Conservation (phyloP, 2,888 invertebrate species). For the Cephus nigrinus region DNA sequence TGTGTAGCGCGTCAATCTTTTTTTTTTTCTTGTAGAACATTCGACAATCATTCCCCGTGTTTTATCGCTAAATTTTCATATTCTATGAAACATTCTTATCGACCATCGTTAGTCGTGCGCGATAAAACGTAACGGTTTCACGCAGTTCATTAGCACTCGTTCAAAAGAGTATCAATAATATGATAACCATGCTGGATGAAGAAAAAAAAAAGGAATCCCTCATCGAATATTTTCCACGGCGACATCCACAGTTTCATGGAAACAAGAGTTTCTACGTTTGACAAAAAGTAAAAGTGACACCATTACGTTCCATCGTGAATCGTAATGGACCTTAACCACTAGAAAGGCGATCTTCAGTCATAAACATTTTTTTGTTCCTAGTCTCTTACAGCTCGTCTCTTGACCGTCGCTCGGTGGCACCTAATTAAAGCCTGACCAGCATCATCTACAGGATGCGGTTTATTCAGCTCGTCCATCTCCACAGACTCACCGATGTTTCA, state of each 20-base stretch:
- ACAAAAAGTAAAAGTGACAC: not conserved
- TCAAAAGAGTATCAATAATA: not conserved
- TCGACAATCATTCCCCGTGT: not conserved
- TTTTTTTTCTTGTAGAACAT: not conserved
- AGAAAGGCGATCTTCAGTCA: conserved; percentile 37
- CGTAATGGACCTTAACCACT: conserved; percentile 28
- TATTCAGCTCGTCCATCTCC: conserved; percentile 17
- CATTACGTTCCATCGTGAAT: not conserved
- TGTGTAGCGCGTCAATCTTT: not conserved
- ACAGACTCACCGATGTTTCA: conserved; percentile 52
- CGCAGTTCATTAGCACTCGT: not conserved
- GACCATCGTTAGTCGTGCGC: not conserved
- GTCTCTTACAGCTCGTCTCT: conserved; percentile 22
- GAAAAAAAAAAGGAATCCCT: not conserved
- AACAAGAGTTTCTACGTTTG: not conserved
- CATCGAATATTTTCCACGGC: not conserved
- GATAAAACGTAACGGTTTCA: not conserved
- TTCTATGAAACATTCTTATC: not conserved
- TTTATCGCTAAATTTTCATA: not conserved
- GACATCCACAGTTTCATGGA: not conserved
- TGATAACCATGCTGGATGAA: not conserved
- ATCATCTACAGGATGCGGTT: conserved; percentile 14
- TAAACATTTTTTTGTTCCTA: conserved; percentile 31
- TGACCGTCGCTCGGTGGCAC: conserved; percentile 31
- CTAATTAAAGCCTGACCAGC: conserved; percentile 30